Percentiles rank a stretch among this genome's conserved stretches.
phyloP scores from a whole-genome alignment of 2,888 invertebrate genomes.

The Dolichopus griseipennis region DNA sequence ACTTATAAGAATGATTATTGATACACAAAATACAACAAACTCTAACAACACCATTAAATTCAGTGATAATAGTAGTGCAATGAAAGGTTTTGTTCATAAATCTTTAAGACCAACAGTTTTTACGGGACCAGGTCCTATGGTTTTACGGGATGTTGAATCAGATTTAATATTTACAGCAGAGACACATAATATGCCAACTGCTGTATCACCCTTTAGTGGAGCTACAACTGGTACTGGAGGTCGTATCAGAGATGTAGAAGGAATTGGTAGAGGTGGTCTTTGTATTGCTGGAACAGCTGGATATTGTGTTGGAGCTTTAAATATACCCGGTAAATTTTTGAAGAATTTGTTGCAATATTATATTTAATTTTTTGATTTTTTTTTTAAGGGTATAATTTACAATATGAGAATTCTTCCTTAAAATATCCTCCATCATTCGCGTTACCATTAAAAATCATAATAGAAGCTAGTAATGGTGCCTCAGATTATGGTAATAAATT shows the following conservation, averaged over 20 bases:
- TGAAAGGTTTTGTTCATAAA: slow-evolving; percentile 67
- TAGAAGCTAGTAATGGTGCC: slow-evolving; percentile 96
- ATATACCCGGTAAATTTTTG: slow-evolving; percentile 63
- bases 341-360: neutral
- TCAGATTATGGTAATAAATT: slow-evolving; percentile 99
- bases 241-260: slow-evolving; percentile 87
- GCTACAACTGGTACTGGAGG: slow-evolving; percentile 98
- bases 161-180: slow-evolving; percentile 97
- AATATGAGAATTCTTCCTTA: slow-evolving; percentile 73
- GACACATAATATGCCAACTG: slow-evolving; percentile 97
- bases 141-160: slow-evolving; percentile 53
- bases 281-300: slow-evolving; percentile 95
- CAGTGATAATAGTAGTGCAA: slow-evolving; percentile 94
- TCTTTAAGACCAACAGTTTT: slow-evolving; percentile 57
- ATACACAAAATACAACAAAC: slow-evolving; percentile 78
- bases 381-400: slow-evolving; percentile 58
- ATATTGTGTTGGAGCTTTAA: slow-evolving; percentile 88
- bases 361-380: neutral
- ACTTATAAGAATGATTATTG: slow-evolving; percentile 85
- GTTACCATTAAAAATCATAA: slow-evolving; percentile 74
- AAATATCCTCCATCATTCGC: slow-evolving; percentile 87
- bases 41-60: slow-evolving; percentile 94
- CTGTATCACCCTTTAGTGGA: slow-evolving; percentile 95
- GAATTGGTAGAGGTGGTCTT: slow-evolving; percentile 87
- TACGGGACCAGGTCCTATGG: slow-evolving; percentile 53